Evolutionary conservation across 2,888 invertebrate genomes (phyloP).

Genomic region (Oscheius sp.): DNA sequence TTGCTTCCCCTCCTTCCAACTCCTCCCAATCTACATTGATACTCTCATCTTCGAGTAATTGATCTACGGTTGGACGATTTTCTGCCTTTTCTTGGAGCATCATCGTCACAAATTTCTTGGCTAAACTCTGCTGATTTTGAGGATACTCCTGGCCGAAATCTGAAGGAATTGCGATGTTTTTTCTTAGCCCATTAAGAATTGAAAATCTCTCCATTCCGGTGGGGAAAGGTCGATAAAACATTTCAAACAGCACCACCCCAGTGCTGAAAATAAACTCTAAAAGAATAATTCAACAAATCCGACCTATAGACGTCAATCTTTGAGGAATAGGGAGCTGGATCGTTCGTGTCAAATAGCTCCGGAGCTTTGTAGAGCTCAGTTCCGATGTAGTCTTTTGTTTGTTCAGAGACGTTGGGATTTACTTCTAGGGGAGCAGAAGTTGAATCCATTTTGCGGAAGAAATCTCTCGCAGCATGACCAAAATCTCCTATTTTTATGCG

Average conservation of each 20-base stretch:
- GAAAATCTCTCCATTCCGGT: conserved; percentile 90
- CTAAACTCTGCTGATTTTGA: neutral
- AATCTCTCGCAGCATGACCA: conserved; percentile 79
- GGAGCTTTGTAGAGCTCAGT: conserved; percentile 95
- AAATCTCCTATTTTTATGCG: conserved; percentile 98
- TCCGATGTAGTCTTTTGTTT: conserved; percentile 80
- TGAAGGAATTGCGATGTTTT: conserved; percentile 14
- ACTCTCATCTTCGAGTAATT: conserved; percentile 50
- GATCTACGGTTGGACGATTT: conserved; percentile 48
- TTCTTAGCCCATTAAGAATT: conserved; percentile 75
- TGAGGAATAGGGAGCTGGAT: conserved; percentile 58
- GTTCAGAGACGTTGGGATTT: conserved; percentile 7
- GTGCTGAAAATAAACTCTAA: too few relatives aligned
- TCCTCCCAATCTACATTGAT: conserved; percentile 54
- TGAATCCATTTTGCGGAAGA: conserved; percentile 23
- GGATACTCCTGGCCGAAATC: conserved; percentile 16
- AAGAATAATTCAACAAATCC: conserved; percentile 74
- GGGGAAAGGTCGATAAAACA: conserved; percentile 85
- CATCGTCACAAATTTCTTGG: conserved; percentile 39
- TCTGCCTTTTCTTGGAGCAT: conserved; percentile 50
- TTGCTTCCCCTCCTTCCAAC: too few relatives aligned
- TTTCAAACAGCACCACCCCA: conserved; percentile 76
- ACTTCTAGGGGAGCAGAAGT: neutral
- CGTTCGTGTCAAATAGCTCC: conserved; percentile 77
- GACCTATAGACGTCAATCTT: conserved; percentile 83